These are phyloP conservation scores for Colostygia pectinataria DNA, from an alignment of 2,888 invertebrate genomes.

Conservation along the genomic window DNA sequence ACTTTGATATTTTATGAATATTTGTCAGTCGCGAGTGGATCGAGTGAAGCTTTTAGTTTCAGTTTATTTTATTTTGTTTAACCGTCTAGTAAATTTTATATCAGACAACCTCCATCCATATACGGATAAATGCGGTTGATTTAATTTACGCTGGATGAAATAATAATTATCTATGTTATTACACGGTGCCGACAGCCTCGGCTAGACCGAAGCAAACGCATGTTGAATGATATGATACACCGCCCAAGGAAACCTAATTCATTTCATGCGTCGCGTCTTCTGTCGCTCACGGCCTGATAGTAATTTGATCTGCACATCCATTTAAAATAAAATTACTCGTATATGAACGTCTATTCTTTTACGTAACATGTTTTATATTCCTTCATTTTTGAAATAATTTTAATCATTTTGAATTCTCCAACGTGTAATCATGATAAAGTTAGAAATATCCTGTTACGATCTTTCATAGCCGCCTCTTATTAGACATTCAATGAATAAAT, in stretches of 20 bases:
- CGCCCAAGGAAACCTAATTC: conserved; percentile 60
- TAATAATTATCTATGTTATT: conserved; percentile 50
- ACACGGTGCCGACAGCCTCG: conserved; percentile 37
- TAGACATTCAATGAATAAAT: conserved; percentile 19
- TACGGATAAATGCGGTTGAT: conserved; percentile 35
- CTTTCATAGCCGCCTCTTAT: neutral
- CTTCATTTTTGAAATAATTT: conserved; percentile 6
- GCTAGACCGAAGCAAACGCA: conserved; percentile 42
- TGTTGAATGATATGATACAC: conserved; percentile 44
- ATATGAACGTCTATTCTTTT: conserved; percentile 40
- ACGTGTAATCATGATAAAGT: conserved; percentile 2
- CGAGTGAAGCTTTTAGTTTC: neutral
- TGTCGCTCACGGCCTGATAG: conserved; percentile 59
- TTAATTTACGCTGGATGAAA: conserved; percentile 41
- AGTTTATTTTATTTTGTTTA: conserved; percentile 1
- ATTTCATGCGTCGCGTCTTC: conserved; percentile 61
- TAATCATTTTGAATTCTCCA: conserved; percentile 1
- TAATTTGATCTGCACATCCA: conserved; percentile 65
- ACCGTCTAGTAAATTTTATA: conserved; percentile 5
- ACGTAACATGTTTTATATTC: conserved; percentile 14
- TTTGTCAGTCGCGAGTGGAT: conserved; percentile 10
- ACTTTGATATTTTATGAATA: conserved; percentile 24
- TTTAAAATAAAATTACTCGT: conserved; percentile 62
- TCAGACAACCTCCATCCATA: conserved; percentile 5
- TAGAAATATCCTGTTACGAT: neutral